Conservation (phyloP, 2,888 invertebrate genomes). For the Agrochola lychnidis region DNA sequence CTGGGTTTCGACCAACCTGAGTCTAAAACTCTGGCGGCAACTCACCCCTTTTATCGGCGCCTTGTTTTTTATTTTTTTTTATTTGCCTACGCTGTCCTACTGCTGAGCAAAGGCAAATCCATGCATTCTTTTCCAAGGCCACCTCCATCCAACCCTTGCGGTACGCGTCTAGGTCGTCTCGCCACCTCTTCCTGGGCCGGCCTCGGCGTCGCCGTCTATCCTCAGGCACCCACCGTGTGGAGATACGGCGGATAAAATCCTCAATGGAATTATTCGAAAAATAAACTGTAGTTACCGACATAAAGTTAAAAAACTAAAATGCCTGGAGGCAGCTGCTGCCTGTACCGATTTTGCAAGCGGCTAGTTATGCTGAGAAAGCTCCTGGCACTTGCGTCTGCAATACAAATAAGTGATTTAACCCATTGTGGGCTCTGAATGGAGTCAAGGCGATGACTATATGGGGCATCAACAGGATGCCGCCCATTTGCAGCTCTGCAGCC, state of each 20-base stretch:
- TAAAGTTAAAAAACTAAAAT: not conserved
- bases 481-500: constrained; percentile 53
- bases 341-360: not conserved
- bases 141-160: too few relatives aligned
- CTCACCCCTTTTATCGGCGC: too few relatives aligned
- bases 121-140: too few relatives aligned
- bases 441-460: constrained; percentile 60
- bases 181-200: too few relatives aligned
- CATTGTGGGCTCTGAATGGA: constrained; percentile 53
- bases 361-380: not conserved
- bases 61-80: too few relatives aligned
- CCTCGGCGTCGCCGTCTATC: too few relatives aligned
- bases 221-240: too few relatives aligned
- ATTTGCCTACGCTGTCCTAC: too few relatives aligned
- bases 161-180: too few relatives aligned
- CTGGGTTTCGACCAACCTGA: too few relatives aligned
- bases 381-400: not conserved
- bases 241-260: not conserved
- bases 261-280: not conserved
- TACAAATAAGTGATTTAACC: constrained; percentile 33
- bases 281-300: not conserved
- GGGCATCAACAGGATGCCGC: constrained; percentile 59
- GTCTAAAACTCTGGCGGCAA: too few relatives aligned
- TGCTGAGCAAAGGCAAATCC: too few relatives aligned
- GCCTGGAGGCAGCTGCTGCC: not conserved